Conservation (phyloP, 2,113 vertebrate genomes). For the Microcebus lehilahytsara region DNA sequence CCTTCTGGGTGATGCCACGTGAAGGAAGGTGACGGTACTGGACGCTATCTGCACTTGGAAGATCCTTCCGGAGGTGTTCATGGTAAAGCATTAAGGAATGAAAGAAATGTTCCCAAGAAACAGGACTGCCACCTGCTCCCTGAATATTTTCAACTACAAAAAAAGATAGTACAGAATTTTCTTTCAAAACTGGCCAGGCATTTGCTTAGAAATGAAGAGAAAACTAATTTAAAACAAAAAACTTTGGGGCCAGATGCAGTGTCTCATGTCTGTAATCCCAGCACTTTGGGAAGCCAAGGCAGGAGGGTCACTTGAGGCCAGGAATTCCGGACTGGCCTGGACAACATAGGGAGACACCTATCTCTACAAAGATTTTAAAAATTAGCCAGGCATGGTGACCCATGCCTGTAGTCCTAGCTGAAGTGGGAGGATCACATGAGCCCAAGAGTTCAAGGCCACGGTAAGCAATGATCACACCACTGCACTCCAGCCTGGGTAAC, state of each 20-base stretch:
- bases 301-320: too few relatives aligned
- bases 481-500: too few relatives aligned
- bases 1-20: conserved; percentile 96
- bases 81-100: conserved; percentile 98
- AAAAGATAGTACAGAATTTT: conserved; percentile 36
- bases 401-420: too few relatives aligned
- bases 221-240: background rate
- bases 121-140: conserved; percentile 92
- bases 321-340: too few relatives aligned
- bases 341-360: too few relatives aligned
- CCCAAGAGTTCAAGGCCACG: too few relatives aligned
- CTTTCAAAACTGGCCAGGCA: background rate
- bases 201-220: background rate
- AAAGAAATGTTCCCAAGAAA: conserved; percentile 99
- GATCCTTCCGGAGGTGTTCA: conserved; percentile 94
- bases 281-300: too few relatives aligned
- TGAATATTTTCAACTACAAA: conserved; percentile 94
- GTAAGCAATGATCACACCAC: too few relatives aligned
- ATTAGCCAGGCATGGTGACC: too few relatives aligned
- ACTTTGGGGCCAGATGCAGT: background rate
- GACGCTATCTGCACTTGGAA: conserved; percentile 92
- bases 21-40: conserved; percentile 95
- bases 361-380: too few relatives aligned
- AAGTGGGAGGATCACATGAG: too few relatives aligned
- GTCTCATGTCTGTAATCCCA: too few relatives aligned